Conservation (phyloP, 2,113 vertebrate genomes). For the Macrotis lagotis region DNA sequence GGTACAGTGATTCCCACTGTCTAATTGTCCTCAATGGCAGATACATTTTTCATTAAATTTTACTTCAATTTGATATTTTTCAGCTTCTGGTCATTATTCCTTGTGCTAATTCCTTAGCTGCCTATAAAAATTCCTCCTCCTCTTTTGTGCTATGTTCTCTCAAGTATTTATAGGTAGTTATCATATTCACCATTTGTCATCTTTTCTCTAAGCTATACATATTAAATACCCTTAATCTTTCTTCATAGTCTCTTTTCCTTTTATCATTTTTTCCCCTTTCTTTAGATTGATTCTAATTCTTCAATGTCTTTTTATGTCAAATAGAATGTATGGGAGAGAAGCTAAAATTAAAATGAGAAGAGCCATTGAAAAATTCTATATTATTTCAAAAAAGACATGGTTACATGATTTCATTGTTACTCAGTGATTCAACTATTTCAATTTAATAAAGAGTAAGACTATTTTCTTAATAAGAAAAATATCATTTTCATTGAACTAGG, state of each 20-base stretch:
- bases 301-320: slow-evolving; percentile 43
- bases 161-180: slow-evolving; percentile 46
- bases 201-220: slow-evolving; percentile 28
- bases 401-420: not conserved
- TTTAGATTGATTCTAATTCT: slow-evolving; percentile 30
- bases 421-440: not conserved
- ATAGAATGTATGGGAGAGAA: not conserved
- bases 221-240: slow-evolving; percentile 59
- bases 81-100: slow-evolving; percentile 42
- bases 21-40: slow-evolving; percentile 64
- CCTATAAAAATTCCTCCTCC: slow-evolving; percentile 41
- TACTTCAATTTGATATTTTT: slow-evolving; percentile 64
- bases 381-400: not conserved
- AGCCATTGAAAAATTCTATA: not conserved
- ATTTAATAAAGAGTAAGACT: not conserved
- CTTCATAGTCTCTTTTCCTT: not conserved
- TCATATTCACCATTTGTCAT: slow-evolving; percentile 26
- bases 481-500: not conserved
- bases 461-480: not conserved
- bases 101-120: slow-evolving; percentile 29
- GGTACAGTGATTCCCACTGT: slow-evolving; percentile 55
- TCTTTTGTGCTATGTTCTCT: not conserved
- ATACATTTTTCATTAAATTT: slow-evolving; percentile 65
- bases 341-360: not conserved
- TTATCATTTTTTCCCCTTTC: slow-evolving; percentile 22